Conservation (phyloP, 2,888 invertebrate species). For the Cephus sareptanus region DNA sequence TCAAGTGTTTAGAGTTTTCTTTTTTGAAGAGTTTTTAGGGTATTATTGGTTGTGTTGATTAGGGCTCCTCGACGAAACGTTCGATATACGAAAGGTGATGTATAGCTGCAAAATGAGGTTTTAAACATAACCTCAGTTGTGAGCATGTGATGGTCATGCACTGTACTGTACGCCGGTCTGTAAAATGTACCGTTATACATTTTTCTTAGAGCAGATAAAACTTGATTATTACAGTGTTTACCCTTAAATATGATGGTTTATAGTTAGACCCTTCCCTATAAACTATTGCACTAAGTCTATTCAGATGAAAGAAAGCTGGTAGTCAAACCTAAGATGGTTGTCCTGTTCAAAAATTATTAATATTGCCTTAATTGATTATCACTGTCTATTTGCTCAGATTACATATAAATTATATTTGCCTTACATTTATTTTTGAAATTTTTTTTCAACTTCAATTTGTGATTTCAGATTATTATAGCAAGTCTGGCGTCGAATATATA, state of each 20-base stretch:
- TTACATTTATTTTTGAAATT: background rate
- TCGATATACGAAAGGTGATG: background rate
- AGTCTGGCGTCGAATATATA: background rate
- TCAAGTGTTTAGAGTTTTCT: background rate
- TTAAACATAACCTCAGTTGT: background rate
- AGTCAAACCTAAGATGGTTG: background rate
- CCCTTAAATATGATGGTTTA: background rate
- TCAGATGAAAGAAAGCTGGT: background rate
- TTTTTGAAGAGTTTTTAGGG: background rate
- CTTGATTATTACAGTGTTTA: background rate
- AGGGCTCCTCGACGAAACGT: background rate
- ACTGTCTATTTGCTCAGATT: background rate
- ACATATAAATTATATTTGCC: background rate
- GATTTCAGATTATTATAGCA: background rate
- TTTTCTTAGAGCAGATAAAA: background rate
- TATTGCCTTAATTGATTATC: background rate
- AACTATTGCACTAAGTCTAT: background rate
- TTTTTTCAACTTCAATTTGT: background rate
- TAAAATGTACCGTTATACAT: background rate
- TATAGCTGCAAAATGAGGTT: background rate
- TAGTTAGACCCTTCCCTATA: background rate
- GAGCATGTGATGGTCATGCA: background rate
- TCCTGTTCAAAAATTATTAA: background rate
- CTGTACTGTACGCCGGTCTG: background rate
- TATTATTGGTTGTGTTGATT: background rate